phyloP scores from a whole-genome alignment of 2,888 invertebrate genomes.

The Drosophila prolongata region DNA sequence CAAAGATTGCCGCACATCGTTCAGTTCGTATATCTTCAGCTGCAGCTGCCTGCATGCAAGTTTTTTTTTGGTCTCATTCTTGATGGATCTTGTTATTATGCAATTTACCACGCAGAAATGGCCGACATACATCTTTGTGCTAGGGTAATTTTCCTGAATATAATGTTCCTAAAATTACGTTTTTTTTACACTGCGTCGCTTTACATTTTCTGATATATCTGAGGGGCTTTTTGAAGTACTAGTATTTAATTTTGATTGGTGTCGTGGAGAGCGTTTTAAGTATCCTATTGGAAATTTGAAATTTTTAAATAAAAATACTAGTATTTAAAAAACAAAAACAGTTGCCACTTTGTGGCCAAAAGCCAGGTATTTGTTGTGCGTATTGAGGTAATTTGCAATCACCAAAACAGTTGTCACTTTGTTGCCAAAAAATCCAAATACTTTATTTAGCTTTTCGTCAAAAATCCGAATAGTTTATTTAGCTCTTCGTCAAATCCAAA shows the following conservation, averaged over 20 bases:
- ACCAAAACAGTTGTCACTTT: background rate
- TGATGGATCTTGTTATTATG: constrained; percentile 37
- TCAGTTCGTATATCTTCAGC: constrained; percentile 15
- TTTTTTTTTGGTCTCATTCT: background rate
- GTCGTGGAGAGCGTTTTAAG: too few species aligned
- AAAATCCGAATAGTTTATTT: background rate
- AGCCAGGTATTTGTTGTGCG: too few species aligned
- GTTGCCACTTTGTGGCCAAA: too few species aligned
- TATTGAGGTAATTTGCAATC: too few species aligned
- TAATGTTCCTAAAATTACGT: background rate
- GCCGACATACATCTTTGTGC: background rate
- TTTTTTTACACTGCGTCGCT: too few species aligned
- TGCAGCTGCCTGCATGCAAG: constrained; percentile 7
- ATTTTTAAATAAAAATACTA: too few species aligned
- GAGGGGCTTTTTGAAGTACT: too few species aligned
- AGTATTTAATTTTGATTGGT: too few species aligned
- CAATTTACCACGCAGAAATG: constrained; percentile 27
- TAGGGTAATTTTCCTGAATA: constrained; percentile 3
- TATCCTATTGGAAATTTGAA: too few species aligned
- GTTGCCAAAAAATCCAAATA: background rate
- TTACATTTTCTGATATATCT: too few species aligned
- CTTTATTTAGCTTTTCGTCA: background rate
- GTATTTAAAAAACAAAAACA: too few species aligned
- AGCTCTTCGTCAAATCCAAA: background rate
- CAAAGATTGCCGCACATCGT: constrained; percentile 39